Evolutionary conservation across 2,888 invertebrate species (phyloP).

Genomic region (Steinernema scapterisci): DNA sequence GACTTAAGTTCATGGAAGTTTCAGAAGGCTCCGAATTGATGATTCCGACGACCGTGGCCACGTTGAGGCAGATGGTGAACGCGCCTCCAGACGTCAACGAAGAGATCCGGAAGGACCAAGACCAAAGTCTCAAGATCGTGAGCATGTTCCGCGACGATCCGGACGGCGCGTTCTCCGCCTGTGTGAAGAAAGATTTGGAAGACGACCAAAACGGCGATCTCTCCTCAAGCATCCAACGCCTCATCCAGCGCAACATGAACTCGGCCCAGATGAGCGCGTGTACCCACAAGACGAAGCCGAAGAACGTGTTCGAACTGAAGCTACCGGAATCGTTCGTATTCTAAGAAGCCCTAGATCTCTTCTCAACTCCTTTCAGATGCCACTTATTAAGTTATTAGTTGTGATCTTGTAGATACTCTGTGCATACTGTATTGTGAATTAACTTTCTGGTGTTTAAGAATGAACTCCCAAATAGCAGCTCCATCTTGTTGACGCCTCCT

Average conservation of each 20-base stretch:
- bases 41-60: constrained; percentile 47
- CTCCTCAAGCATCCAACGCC: constrained; percentile 50
- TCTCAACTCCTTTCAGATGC: neutral
- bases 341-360: neutral
- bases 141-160: constrained; percentile 46
- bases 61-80: constrained; percentile 51
- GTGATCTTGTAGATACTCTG: constrained; percentile 9
- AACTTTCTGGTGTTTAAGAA: too few species aligned
- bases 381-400: neutral
- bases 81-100: constrained; percentile 53
- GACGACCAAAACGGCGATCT: constrained; percentile 42
- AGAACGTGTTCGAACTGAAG: constrained; percentile 60
- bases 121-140: constrained; percentile 46
- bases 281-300: constrained; percentile 52
- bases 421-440: too few species aligned
- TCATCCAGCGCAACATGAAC: constrained; percentile 58
- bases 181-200: constrained; percentile 24
- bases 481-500: too few species aligned
- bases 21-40: constrained; percentile 26
- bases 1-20: neutral
- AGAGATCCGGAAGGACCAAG: constrained; percentile 56
- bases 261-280: constrained; percentile 55
- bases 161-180: constrained; percentile 36
- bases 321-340: constrained; percentile 50
- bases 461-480: too few species aligned